phyloP scores from a whole-genome alignment of 1,140 invertebrate genomes.

The Conus ventricosus region DNA sequence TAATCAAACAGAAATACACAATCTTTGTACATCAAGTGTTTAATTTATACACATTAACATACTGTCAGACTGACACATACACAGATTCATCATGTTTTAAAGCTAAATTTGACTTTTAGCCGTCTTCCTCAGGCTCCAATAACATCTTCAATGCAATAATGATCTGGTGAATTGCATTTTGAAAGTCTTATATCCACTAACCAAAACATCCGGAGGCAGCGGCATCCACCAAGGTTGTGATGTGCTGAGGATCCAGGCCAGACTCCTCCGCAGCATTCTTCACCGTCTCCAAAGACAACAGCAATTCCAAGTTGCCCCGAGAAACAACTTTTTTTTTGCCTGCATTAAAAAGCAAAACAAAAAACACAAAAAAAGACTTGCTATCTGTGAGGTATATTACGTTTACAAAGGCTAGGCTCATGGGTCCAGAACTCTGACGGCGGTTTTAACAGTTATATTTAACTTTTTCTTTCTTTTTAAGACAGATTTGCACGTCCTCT shows the following conservation, averaged over 20 bases:
- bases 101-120: no score
- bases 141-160: no score
- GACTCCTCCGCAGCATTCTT: conserved; percentile 38
- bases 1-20: no score
- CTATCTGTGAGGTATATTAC: no score
- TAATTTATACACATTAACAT: no score
- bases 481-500: no score
- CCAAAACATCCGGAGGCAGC: conserved; percentile 44
- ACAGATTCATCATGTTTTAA: no score
- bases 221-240: conserved; percentile 42
- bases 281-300: conserved; percentile 40
- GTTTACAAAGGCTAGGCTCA: not conserved
- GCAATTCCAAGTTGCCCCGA: conserved; percentile 45
- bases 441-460: not conserved
- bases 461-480: no score
- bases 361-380: not conserved
- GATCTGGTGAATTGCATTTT: no score
- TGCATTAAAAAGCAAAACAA: not conserved
- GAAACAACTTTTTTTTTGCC: conserved; percentile 17
- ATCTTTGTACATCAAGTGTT: no score
- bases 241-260: conserved; percentile 43
- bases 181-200: conserved; percentile 9
- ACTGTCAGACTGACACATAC: no score
- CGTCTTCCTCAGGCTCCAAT: no score
- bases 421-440: not conserved